Conservation (phyloP, 2,113 vertebrate species). For the Elephantulus edwardii region DNA sequence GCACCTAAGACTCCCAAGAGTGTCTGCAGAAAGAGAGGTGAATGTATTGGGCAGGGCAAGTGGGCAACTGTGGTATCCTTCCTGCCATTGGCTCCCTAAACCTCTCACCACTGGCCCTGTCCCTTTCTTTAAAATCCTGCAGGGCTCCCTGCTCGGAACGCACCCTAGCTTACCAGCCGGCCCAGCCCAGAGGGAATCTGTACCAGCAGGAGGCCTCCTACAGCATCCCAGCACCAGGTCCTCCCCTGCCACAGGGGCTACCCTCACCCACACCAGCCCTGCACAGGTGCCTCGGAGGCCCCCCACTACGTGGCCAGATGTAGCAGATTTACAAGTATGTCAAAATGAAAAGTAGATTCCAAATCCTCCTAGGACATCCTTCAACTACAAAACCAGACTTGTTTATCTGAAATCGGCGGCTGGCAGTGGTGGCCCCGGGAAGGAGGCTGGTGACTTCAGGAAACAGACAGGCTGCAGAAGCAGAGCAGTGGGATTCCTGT, state of each 20-base stretch:
- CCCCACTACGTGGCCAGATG: neutral
- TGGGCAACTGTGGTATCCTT: too few relatives aligned
- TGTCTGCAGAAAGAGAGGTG: too few relatives aligned
- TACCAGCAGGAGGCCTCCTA: too few relatives aligned
- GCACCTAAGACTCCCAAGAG: too few relatives aligned
- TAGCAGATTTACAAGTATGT: neutral
- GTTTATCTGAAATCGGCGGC: neutral
- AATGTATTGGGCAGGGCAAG: too few relatives aligned
- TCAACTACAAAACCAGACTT: neutral
- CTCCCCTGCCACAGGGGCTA: too few relatives aligned
- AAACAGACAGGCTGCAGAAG: neutral
- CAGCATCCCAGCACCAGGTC: neutral
- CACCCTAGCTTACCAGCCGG: neutral
- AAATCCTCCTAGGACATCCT: neutral
- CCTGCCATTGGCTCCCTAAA: too few relatives aligned
- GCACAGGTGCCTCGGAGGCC: neutral
- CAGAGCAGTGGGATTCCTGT: accelerated
- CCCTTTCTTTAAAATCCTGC: neutral
- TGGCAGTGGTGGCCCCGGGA: neutral
- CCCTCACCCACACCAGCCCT: too few relatives aligned
- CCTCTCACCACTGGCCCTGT: too few relatives aligned
- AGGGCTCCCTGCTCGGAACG: neutral
- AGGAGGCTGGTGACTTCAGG: neutral
- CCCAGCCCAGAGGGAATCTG: neutral
- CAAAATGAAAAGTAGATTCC: neutral